Evolutionary conservation across 2,888 invertebrate species (phyloP), one percentile per base, ranked within the genome.

Genomic region (Drosophila formosana): DNA sequence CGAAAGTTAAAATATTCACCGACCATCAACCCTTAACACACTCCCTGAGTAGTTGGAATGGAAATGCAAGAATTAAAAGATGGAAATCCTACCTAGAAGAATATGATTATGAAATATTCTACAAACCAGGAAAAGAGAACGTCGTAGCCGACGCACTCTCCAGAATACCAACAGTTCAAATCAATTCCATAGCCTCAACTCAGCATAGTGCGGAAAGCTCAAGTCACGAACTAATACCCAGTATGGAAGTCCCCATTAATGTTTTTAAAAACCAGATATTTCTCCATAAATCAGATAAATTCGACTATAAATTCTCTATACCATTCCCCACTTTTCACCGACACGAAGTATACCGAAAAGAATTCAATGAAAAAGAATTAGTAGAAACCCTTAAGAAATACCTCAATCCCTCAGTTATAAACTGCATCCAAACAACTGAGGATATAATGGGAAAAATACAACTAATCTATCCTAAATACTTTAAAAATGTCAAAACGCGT

Each of bases 41-140:
- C 18, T 18, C 18, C 18, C 18, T 18, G 18, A 18, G 18, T 18
- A 18, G 1, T 18, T 18, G 18, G 18, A 18, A 18, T 18, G 18
- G 18, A 18, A 18, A 18, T 18, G 18, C 18, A 18, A 18, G 71
- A 18, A 18, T 18, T 18, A 18, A n/a, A 18, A 18, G 18, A 2
- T 18, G 18, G 18, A 18, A 18, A 18, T 18, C 18, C 18, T 18
- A 18, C 18, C 18, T 18, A 18, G 18, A 78, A 11, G 62, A 74
- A 41, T 72, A 67, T 23, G 63, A 69, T 9, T 58, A 68, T 4
- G 68, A 73, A 64, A 43, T 93, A 1, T 71, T 82, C 13, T 93
- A 93, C 62, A 80, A 88, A 3, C 91, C 90, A 26, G 72, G 63
- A 9, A 62, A 46, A 28, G 32, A 66, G 3, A 91, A 93, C 67